These are phyloP conservation scores for Carassius auratus DNA, from an alignment of 2,113 vertebrate species.

Conservation along the genomic window DNA sequence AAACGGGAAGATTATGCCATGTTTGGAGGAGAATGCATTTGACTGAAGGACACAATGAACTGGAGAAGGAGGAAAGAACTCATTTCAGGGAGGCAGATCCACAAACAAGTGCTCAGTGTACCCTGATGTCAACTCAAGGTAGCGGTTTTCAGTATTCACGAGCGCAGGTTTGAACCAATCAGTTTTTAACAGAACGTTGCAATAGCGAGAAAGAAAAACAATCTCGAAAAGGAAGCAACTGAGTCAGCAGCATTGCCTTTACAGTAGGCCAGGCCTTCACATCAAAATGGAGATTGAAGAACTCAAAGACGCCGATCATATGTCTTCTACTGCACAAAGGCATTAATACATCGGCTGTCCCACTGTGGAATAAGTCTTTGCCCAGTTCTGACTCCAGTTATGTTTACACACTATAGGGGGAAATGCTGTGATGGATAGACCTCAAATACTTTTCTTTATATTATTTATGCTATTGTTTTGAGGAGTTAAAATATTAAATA, in stretches of 20 bases:
- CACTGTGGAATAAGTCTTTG: constrained; percentile 53
- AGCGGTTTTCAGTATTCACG: constrained; percentile 34
- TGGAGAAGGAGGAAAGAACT: constrained; percentile 31
- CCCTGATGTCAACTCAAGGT: constrained; percentile 11
- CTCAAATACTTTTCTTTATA: background rate
- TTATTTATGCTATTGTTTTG: background rate
- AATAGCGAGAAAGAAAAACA: constrained; percentile 48
- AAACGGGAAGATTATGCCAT: no score
- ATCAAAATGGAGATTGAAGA: constrained; percentile 60
- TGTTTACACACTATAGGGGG: constrained; percentile 19
- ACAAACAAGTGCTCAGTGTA: constrained; percentile 32
- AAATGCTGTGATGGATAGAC: background rate
- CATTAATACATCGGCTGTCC: constrained; percentile 57
- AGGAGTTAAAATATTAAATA: background rate
- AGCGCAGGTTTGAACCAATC: constrained; percentile 51
- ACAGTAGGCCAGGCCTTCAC: constrained; percentile 41
- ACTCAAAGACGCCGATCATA: constrained; percentile 53
- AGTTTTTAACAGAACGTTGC: constrained; percentile 33
- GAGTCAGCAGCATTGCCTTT: constrained; percentile 57
- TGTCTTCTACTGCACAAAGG: constrained; percentile 48
- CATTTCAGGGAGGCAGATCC: constrained; percentile 49
- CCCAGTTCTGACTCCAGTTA: constrained; percentile 40
- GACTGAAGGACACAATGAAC: constrained; percentile 58
- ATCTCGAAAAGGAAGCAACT: constrained; percentile 51
- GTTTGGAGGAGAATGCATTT: constrained; percentile 51